Percentiles rank a stretch among this genome's conserved stretches.
phyloP scores from a whole-genome alignment of 2,888 invertebrate species.

The Netelia fuscicornis region DNA sequence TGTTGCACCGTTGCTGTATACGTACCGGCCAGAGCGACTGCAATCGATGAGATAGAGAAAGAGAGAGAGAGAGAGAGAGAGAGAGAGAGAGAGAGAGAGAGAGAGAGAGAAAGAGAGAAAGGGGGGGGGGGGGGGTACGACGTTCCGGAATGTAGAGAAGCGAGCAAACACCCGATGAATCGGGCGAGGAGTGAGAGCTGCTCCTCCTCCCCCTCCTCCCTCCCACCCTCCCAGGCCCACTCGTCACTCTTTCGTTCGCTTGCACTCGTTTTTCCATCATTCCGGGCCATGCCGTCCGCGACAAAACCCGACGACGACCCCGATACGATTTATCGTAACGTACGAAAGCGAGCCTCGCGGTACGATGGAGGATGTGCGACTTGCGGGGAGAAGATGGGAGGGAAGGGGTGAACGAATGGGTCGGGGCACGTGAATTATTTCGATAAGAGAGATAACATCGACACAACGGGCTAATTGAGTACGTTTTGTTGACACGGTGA shows the following conservation, averaged over 20 bases:
- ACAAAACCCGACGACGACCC: conserved; percentile 14
- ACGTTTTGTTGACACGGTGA: too few relatives aligned
- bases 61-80: conserved; percentile 16
- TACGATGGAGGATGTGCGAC: neutral
- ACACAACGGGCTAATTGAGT: too few relatives aligned
- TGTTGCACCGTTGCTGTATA: conserved; percentile 27
- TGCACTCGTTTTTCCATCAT: conserved; percentile 42
- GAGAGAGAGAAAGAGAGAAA: conserved; percentile 24
- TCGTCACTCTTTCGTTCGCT: too few relatives aligned
- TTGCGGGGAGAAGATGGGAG: neutral
- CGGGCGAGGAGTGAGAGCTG: conserved; percentile 27
- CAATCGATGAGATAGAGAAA: conserved; percentile 23
- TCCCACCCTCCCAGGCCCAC: too few relatives aligned
- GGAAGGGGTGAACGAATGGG: neutral
- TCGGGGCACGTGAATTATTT: neutral
- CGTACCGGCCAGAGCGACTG: conserved; percentile 12
- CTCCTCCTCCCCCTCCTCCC: conserved; percentile 14
- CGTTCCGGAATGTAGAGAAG: conserved; percentile 67
- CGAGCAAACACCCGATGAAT: conserved; percentile 56
- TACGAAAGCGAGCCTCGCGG: neutral
- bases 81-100: neutral
- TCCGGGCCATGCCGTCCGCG: conserved; percentile 15
- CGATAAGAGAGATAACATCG: neutral
- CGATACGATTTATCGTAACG: conserved; percentile 24
- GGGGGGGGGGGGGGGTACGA: conserved; percentile 16